Base-by-base conservation (phyloP, 1,140 invertebrate species). In the Sycophila sp. region DNA sequence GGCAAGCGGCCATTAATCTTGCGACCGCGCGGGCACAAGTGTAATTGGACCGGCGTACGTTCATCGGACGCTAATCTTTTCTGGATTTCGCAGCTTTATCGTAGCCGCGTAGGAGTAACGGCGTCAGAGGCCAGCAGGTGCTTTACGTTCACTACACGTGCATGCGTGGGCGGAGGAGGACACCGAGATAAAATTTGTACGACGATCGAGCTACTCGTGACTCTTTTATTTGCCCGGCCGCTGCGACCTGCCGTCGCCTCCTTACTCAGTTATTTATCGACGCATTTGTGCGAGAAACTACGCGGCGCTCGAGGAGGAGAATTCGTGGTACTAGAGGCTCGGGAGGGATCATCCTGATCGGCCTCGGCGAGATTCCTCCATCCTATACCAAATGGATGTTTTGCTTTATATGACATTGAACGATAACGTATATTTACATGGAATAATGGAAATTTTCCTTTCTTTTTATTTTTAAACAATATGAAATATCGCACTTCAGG, bases 31-130 rank as follows among this genome's bases (percentile, higher is more conserved):
- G 47, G 38, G 30, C 42, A 17, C n/a, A 40, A 53, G 45, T 19
- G 36, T 63, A 70, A 70, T 70, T 63, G 49, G 59, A 10, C 36
- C 13, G 34, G 28, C 56, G 36, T n/a, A 53, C 53, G 42, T 47
- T 49, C 49, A 49, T 68, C 55, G 40, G 53, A 56, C 36, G 28
- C 59, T 70, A 70, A 70, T 70, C 67, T 63, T 42, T 55, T 24
- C 28, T 63, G 19, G 36, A 70, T 70, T 40, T 56, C 47, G 30
- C 32, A 56, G 36, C 34, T 51, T 22, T 47, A 47, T 1, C 1
- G 5, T 47, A 32, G 26, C 13, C 22, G 17, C 26, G 24, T 42
- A 13, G 36, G 42, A 11, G 19, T 13, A 32, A 47, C 28, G 30
- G 17, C 17, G n/a, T 17, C 59, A 38, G 58, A 24, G 19, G 40